Evolutionary conservation across 2,113 vertebrate species (phyloP), one percentile per base, ranked within the genome.

Genomic region (Trematocara unimaculatum): DNA sequence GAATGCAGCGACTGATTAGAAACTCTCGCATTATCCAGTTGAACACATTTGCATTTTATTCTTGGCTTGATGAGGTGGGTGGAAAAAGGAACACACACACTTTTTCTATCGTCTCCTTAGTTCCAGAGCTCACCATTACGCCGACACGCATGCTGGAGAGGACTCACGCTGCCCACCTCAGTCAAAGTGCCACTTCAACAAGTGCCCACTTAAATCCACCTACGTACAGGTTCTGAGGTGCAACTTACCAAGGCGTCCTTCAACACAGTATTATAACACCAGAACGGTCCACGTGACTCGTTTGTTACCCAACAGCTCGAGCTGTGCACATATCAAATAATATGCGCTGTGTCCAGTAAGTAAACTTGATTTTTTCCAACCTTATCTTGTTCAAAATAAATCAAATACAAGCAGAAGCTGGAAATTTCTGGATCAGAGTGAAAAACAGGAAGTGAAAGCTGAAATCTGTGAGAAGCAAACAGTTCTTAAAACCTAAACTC

Each of bases 161-260:
- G 87, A 88, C 85, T 88, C 85, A 1, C 31, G 38, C 91, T 83
- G 31, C 94, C 95, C 91, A 95, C 94, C 83, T 82, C 84, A 89
- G 92, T 90, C 90, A 92, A 91, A 94, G 87, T 56, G 93, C 58
- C 90, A 88, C 82, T 94, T 91, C 84, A 84, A 51, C 86, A 85
- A 95, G 90, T 85, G 89, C 94, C 95, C 88, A 95, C 93, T 94
- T 91, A 29, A 74, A 91, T 89, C 93, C 89, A 95, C 90, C 86
- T 83, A 90, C 91, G 70, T 81, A 72, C 85, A 84, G 87, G 77
- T 88, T 90, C 79, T 84, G 85, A 77, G 72, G 45, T 67, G 85
- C 47, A 64, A 35, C 23, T 89, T 26, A 81, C 56, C 45, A 10
- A 60, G 64, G 85, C 42, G 53, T 87, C 42, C 67, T 89, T 31